Conservation (phyloP, 2,888 invertebrate species). For the Dendrolimus pini region DNA sequence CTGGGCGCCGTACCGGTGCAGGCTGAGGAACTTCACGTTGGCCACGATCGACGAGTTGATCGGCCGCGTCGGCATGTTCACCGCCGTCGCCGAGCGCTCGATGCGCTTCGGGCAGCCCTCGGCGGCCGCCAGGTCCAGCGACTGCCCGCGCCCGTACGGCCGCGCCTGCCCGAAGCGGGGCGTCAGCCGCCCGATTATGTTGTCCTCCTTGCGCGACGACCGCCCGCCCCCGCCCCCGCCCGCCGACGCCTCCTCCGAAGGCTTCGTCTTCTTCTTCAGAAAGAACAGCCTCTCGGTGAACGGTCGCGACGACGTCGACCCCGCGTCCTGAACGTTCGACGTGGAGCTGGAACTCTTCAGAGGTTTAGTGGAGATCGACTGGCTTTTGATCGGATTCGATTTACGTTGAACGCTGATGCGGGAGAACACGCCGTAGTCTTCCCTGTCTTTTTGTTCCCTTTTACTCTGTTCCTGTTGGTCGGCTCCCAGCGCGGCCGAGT, state of each 20-base stretch:
- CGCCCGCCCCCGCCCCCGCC: constrained; percentile 16
- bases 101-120: constrained; percentile 43
- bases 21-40: constrained; percentile 59
- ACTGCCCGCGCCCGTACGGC: constrained; percentile 58
- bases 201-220: constrained; percentile 48
- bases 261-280: constrained; percentile 60
- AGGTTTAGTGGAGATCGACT: constrained; percentile 37
- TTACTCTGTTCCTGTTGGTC: neutral
- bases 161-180: constrained; percentile 67
- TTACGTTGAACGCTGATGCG: constrained; percentile 61
- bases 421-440: constrained; percentile 34
- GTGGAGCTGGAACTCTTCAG: constrained; percentile 64
- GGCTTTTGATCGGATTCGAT: constrained; percentile 63
- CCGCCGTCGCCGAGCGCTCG: constrained; percentile 62
- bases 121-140: constrained; percentile 50
- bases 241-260: constrained; percentile 35
- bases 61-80: constrained; percentile 49
- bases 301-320: constrained; percentile 44
- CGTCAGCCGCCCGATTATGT: constrained; percentile 60
- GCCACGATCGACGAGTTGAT: constrained; percentile 62
- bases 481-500: constrained; percentile 16
- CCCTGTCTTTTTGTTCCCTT: neutral
- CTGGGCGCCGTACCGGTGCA: constrained; percentile 62
- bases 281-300: constrained; percentile 65
- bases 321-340: constrained; percentile 63